Evolutionary conservation across 2,888 invertebrate species (phyloP), one percentile per base, ranked within the genome.

Genomic region (Eudasyphora cyanicolor): DNA sequence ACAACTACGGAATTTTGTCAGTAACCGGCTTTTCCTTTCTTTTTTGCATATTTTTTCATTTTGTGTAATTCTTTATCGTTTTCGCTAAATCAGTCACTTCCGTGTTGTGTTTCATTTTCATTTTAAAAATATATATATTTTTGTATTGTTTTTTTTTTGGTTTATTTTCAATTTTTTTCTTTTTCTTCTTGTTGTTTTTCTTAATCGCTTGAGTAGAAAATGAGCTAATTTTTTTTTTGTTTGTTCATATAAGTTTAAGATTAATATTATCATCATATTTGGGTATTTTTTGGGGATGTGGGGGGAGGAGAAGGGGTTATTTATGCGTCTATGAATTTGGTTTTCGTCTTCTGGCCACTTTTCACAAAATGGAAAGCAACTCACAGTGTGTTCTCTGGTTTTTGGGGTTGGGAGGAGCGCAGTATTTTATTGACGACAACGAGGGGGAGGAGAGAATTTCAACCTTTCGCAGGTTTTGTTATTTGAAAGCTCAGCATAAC

Each of bases 41-140:
- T 85, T 82, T 70, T 82, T 73, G 67, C 42, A 85, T 82, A 69
- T 81, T 87, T 87, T 88, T 85, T 82, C 69, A 87, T 81, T 86
- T 79, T 86, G 80, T 74, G 64, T 86, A 80, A n/a, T n/a, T 82
- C 69, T 85, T 79, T 83, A 74, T 77, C 78, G 82, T 87, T 88
- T 78, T 82, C 42, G 38, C 67, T 86, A 84, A 85, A 76, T 87
- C 83, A 82, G 77, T 79, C 82, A 84, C 83, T 78, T 84, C 83
- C 83, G 80, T 84, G 83, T 84, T 85, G 76, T 51, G 17, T 35
- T 80, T 80, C 32, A n/a, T n/a, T 70, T 54, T 38, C 76, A 24
- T 75, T 80, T 81, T 60, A 76, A 75, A 76, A 79, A 67, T 78
- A 54, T 79, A n/a, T n/a, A 79, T 74, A 71, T 80, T 78, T 76